Evolutionary conservation across 1,140 invertebrate species (phyloP), one percentile per base, ranked within the genome.

Genomic region (Zaprionus nigranus): DNA sequence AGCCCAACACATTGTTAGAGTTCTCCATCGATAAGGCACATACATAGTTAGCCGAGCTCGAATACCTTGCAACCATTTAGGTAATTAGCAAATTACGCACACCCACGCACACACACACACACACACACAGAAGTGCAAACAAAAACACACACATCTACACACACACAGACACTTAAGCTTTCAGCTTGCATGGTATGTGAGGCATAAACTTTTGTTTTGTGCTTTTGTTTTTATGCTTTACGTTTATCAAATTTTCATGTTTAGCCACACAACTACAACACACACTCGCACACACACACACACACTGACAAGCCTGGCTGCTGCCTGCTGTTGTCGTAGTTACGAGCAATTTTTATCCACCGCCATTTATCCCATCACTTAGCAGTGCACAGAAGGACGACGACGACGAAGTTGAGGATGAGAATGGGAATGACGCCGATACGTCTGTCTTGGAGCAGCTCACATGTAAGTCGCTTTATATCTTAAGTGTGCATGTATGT

Each of bases 221-320:
- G 66, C 65, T 64, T 46, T 51, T 58, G 62, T 75, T 81, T 80
- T 53, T 79, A 70, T 63, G 78, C 68, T 88, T 75, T 76, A 67
- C 81, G 85, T 88, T 90, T 90, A 88, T 88, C 84, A 88, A 88
- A 88, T 88, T 84, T 88, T 88, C 85, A 90, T 88, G 84, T 81
- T 90, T 76, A 73, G 36, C 57, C 74, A 34, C 46, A 60, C 66
- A 68, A 40, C 68, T 36, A 61, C 56, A 65, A 12, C 36, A n/a
- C n/a, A 66, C 43, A 38, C n/a, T 0, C 17, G 12, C 5, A 51
- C 17, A 51, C 12, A 22, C 46, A 51, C 17, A 22, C 3, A 51
- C 20, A 22, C 46, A 51, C 17, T 13, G 1, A 51, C 20, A 51
- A 2, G 20, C 40, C 0, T 46, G 11, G 11, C 20, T 22, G 46